These are phyloP conservation scores for Nemotelus nigrinus DNA, from an alignment of 2,888 invertebrate species.

Conservation along the genomic window DNA sequence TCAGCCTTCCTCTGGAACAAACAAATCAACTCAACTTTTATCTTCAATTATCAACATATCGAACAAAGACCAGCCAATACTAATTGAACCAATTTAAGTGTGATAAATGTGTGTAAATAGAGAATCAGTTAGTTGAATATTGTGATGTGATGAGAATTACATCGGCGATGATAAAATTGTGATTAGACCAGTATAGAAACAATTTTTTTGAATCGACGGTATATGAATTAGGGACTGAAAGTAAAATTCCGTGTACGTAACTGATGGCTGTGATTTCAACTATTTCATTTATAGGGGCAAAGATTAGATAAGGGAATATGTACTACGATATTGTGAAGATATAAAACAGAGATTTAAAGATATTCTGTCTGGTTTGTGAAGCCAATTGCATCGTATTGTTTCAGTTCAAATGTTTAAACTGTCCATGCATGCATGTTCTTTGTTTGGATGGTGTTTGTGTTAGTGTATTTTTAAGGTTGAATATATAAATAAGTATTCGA, in stretches of 20 bases:
- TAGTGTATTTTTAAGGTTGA: no score
- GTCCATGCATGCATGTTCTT: no score
- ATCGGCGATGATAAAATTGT: constrained; percentile 16
- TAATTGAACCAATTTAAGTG: constrained; percentile 46
- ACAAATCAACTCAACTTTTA: constrained; percentile 35
- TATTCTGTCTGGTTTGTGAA: no score
- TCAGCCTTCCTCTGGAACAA: constrained; percentile 40
- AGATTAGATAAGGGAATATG: constrained; percentile 15
- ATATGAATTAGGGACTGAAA: neutral
- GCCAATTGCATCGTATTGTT: no score
- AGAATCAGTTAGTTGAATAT: constrained; percentile 33
- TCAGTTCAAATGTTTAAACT: no score
- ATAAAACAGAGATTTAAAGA: no score
- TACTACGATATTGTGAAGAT: no score
- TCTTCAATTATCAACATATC: constrained; percentile 34
- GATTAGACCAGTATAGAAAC: neutral
- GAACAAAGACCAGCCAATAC: constrained; percentile 39
- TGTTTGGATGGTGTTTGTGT: no score
- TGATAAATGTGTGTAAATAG: constrained; percentile 47
- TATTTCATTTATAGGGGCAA: constrained; percentile 28
- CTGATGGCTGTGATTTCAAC: constrained; percentile 33
- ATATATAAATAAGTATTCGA: no score
- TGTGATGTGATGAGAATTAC: constrained; percentile 23
- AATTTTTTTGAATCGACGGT: neutral
- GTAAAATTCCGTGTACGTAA: constrained; percentile 12